phyloP scores from a whole-genome alignment of 2,888 invertebrate genomes.

The Cosmia pyralina region DNA sequence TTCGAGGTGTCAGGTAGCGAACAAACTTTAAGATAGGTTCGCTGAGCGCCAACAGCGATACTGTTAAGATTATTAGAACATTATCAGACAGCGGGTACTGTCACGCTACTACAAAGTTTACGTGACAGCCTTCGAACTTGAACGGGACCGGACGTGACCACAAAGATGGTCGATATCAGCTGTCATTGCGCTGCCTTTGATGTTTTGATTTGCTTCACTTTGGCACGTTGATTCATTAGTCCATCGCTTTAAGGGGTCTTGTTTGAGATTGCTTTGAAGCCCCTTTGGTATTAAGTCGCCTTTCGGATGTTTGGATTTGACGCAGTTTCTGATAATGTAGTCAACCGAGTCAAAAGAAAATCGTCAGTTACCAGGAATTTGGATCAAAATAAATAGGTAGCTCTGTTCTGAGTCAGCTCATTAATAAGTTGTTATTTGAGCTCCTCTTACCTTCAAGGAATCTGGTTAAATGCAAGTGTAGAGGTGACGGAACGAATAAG shows the following conservation, averaged over 20 bases:
- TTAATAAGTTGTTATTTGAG: slow-evolving; percentile 34
- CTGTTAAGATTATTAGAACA: slow-evolving; percentile 70
- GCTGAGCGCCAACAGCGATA: slow-evolving; percentile 62
- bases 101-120: slow-evolving; percentile 72
- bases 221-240: slow-evolving; percentile 55
- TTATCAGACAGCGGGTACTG: slow-evolving; percentile 67
- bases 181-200: slow-evolving; percentile 63
- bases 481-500: slow-evolving; percentile 56
- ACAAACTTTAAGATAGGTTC: slow-evolving; percentile 74
- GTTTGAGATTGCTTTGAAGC: slow-evolving; percentile 33
- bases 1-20: slow-evolving; percentile 74
- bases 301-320: slow-evolving; percentile 21
- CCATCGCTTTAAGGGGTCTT: slow-evolving; percentile 27
- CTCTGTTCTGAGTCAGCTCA: slow-evolving; percentile 2
- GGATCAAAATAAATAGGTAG: slow-evolving; percentile 10
- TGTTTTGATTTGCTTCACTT: slow-evolving; percentile 55
- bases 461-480: slow-evolving; percentile 39
- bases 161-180: slow-evolving; percentile 68
- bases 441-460: slow-evolving; percentile 24
- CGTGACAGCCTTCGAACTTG: slow-evolving; percentile 73
- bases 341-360: slow-evolving; percentile 19
- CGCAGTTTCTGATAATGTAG: slow-evolving; percentile 14
- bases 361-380: not conserved
- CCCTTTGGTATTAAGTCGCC: slow-evolving; percentile 5
- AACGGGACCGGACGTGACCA: slow-evolving; percentile 59